Conservation (phyloP, 53 echinoderm and acorn worm genomes). For the Temnopleurus reevesii region DNA sequence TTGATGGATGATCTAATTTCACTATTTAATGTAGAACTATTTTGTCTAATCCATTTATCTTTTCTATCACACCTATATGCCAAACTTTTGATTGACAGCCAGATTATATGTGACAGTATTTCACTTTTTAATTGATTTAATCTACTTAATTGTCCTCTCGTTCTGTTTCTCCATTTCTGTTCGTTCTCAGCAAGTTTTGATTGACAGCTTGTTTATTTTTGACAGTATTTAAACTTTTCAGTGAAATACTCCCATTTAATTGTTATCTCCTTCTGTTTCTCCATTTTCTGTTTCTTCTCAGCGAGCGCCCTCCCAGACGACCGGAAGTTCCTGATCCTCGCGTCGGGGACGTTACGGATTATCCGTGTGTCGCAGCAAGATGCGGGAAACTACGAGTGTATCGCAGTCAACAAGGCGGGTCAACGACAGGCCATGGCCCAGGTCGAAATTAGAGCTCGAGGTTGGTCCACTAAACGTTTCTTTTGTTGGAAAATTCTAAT, state of each 20-base stretch:
- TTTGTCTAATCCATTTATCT: too few species aligned
- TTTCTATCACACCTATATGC: too few species aligned
- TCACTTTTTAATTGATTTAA: too few species aligned
- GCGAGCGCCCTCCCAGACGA: slow-evolving; percentile 75
- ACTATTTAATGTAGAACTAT: too few species aligned
- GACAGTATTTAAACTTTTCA: not conserved
- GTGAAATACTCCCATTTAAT: not conserved
- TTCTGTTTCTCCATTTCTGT: too few species aligned
- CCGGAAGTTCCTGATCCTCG: slow-evolving; percentile 83
- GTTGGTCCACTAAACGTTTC: slow-evolving; percentile 46
- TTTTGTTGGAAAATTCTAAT: too few species aligned
- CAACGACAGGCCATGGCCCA: slow-evolving; percentile 78
- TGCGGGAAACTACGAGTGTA: slow-evolving; percentile 91
- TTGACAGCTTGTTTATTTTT: slow-evolving; percentile 4
- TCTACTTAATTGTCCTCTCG: too few species aligned
- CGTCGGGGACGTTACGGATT: slow-evolving; percentile 81
- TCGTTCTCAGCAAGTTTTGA: not conserved
- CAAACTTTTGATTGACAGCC: too few species aligned
- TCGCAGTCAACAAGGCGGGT: slow-evolving; percentile 90
- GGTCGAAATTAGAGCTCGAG: slow-evolving; percentile 80
- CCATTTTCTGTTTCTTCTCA: not conserved
- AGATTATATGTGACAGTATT: too few species aligned
- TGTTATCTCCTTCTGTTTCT: not conserved
- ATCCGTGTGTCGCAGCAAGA: slow-evolving; percentile 79
- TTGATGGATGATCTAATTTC: too few species aligned